These are phyloP conservation scores for Nomada goodeniana DNA, from an alignment of 2,888 invertebrate species.

Conservation along the genomic window DNA sequence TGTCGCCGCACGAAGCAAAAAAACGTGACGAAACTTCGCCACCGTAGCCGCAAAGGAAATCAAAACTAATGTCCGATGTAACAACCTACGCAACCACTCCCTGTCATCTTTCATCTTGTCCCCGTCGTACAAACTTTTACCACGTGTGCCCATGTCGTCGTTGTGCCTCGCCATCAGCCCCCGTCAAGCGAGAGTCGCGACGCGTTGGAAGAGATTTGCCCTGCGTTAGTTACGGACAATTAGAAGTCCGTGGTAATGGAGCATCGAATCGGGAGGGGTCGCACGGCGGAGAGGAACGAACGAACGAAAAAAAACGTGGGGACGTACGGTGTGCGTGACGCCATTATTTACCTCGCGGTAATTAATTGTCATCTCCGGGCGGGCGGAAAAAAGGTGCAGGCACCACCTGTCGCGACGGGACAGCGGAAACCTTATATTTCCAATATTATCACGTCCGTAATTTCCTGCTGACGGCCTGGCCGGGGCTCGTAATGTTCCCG, in stretches of 20 bases:
- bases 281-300: background rate
- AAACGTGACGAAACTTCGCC: background rate
- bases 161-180: background rate
- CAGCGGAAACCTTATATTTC: slow-evolving; percentile 64
- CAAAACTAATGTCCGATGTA: background rate
- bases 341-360: slow-evolving; percentile 54
- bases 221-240: slow-evolving; percentile 40
- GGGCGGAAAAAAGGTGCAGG: slow-evolving; percentile 10
- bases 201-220: slow-evolving; percentile 15
- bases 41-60: background rate
- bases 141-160: background rate
- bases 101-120: no score
- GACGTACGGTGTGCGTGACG: slow-evolving; percentile 28
- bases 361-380: slow-evolving; percentile 61
- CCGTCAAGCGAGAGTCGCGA: slow-evolving; percentile 7
- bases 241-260: slow-evolving; percentile 43
- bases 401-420: slow-evolving; percentile 57
- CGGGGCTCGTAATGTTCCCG: slow-evolving; percentile 47
- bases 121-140: background rate
- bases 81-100: background rate
- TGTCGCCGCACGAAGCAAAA: background rate
- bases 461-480: slow-evolving; percentile 51
- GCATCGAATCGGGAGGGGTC: background rate
- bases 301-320: background rate
- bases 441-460: slow-evolving; percentile 68